phyloP scores from a whole-genome alignment of 1,140 invertebrate species.

The Paralvinella palmiformis region DNA sequence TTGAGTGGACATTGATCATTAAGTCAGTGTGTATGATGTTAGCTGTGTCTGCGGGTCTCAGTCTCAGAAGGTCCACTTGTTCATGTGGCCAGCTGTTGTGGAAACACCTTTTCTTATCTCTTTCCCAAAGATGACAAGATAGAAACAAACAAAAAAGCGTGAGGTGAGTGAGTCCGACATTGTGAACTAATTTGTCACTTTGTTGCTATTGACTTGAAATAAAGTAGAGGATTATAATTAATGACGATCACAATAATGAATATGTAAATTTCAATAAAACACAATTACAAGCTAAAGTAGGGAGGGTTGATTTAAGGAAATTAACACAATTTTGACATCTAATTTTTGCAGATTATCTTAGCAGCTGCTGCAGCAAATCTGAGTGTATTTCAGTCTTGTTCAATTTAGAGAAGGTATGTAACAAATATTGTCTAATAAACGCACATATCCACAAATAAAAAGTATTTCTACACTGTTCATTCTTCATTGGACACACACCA shows the following conservation, averaged over 20 bases:
- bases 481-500: neutral
- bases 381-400: slow-evolving; percentile 72
- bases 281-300: too few species aligned
- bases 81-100: slow-evolving; percentile 79
- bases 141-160: slow-evolving; percentile 98
- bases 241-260: neutral
- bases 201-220: slow-evolving; percentile 1
- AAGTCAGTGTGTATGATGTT: slow-evolving; percentile 71
- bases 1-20: slow-evolving; percentile 98
- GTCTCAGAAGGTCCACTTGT: slow-evolving; percentile 99
- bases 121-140: slow-evolving; percentile 97
- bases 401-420: slow-evolving; percentile 88
- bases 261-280: neutral
- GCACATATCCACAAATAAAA: neutral
- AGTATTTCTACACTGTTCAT: neutral
- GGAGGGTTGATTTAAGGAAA: too few species aligned
- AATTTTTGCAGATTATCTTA: slow-evolving; percentile 69
- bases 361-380: slow-evolving; percentile 98
- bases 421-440: neutral
- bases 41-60: slow-evolving; percentile 90
- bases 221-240: neutral
- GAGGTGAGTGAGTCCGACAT: slow-evolving; percentile 56
- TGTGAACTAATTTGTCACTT: neutral
- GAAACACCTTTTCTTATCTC: slow-evolving; percentile 96
- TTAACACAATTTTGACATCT: too few species aligned